Percentiles rank a stretch among this genome's conserved stretches.
These are phyloP conservation scores for Lamprotornis superbus DNA, from an alignment of 2,113 vertebrate genomes.

Conservation along the genomic window DNA sequence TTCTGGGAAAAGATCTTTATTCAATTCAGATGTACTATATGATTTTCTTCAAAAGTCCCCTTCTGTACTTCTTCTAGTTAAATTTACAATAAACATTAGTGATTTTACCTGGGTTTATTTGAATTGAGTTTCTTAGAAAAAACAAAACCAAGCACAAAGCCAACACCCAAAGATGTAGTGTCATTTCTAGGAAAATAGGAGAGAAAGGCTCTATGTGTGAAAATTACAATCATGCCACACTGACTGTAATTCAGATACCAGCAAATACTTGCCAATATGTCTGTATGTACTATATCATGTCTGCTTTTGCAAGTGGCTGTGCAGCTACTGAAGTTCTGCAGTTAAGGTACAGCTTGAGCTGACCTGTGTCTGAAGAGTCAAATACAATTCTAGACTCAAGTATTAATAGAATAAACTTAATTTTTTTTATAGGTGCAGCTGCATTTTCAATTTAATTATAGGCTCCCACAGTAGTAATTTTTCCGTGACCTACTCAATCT, in stretches of 20 bases:
- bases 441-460: conserved; percentile 83
- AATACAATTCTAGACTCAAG: conserved; percentile 60
- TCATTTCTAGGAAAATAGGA: neutral
- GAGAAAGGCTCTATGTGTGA: neutral
- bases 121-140: neutral
- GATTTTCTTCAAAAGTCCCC: neutral
- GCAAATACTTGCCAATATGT: neutral
- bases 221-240: neutral
- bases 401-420: conserved; percentile 84
- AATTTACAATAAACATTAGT: neutral
- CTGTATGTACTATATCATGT: neutral
- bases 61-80: neutral
- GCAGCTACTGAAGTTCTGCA: neutral
- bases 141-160: neutral
- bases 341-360: neutral
- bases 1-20: neutral
- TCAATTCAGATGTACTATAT: neutral
- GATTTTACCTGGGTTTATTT: neutral
- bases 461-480: conserved; percentile 81
- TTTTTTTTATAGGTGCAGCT: conserved; percentile 77
- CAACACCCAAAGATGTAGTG: neutral
- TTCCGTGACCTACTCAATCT: conserved; percentile 81
- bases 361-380: conserved; percentile 54
- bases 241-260: neutral
- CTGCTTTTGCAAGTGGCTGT: conserved; percentile 4